A percentile compares a stretch with the other conserved stretches of the same genome.
Evolutionary conservation across 1,140 invertebrate genomes (phyloP).

Genomic region (Trachymyrmex cornetzi): DNA sequence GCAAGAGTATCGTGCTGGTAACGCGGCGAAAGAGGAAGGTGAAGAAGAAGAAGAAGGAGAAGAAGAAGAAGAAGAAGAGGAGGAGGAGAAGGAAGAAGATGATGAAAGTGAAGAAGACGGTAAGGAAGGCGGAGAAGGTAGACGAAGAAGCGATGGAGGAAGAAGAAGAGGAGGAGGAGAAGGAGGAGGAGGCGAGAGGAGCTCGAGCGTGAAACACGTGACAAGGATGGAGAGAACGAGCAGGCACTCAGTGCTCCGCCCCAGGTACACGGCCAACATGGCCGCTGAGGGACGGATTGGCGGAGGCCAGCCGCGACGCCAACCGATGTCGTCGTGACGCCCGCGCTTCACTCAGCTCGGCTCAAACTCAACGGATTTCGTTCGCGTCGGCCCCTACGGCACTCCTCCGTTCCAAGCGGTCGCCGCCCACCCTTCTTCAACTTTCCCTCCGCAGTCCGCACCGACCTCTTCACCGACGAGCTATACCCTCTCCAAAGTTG

Average conservation of each 20-base stretch:
- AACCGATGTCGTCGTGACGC: constrained; percentile 84
- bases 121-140: neutral
- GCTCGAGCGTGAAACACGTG: constrained; percentile 41
- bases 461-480: constrained; percentile 5
- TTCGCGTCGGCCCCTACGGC: constrained; percentile 71
- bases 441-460: constrained; percentile 59
- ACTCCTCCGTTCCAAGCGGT: constrained; percentile 76
- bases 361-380: constrained; percentile 75
- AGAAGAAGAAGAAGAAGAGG: constrained; percentile 50
- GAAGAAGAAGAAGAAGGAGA: constrained; percentile 55
- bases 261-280: constrained; percentile 85
- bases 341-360: constrained; percentile 84
- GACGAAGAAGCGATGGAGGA: constrained; percentile 34
- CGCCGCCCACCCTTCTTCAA: constrained; percentile 77
- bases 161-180: constrained; percentile 47
- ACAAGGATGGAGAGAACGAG: constrained; percentile 57
- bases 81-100: constrained; percentile 57
- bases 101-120: constrained; percentile 60
- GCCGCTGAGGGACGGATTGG: constrained; percentile 86
- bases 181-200: constrained; percentile 56
- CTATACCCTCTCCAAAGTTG: constrained; percentile 36
- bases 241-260: constrained; percentile 82
- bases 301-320: constrained; percentile 82
- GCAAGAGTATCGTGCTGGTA: constrained; percentile 29
- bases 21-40: constrained; percentile 18